Percentiles rank a stretch among this genome's conserved stretches.
These are phyloP conservation scores for Episyrphus balteatus DNA, from an alignment of 1,140 invertebrate genomes.

Conservation along the genomic window DNA sequence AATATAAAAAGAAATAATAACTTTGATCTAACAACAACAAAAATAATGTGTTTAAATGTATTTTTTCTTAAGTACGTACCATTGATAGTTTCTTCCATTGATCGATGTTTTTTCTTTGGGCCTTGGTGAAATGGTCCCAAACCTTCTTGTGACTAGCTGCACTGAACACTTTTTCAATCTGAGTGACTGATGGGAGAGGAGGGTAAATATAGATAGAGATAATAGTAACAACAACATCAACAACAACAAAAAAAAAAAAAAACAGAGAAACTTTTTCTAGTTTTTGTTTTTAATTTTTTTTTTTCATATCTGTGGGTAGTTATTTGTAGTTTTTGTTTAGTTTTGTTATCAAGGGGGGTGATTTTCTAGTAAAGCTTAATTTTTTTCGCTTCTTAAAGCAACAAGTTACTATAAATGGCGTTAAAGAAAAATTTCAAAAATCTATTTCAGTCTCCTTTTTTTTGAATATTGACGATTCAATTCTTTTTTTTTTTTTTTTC, in stretches of 20 bases:
- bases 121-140: conserved; percentile 99
- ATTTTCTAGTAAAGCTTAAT: no score
- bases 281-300: neutral
- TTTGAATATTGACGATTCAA: no score
- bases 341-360: neutral
- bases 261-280: neutral
- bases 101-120: conserved; percentile 95
- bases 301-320: no score
- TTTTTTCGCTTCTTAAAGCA: no score
- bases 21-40: conserved; percentile 5
- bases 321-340: neutral
- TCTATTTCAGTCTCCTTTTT: no score
- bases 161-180: conserved; percentile 93
- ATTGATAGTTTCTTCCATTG: conserved; percentile 92
- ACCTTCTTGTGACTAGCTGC: conserved; percentile 92
- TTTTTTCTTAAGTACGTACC: conserved; percentile 58
- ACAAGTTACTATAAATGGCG: no score
- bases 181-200: conserved; percentile 67
- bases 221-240: conserved; percentile 8
- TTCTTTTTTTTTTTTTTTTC: no score
- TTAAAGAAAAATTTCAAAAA: no score
- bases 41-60: neutral
- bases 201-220: conserved; percentile 14
- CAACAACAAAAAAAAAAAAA: neutral
- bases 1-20: conserved; percentile 8